phyloP scores from a whole-genome alignment of 1,140 invertebrate species.

The Galendromus occidentalis region DNA sequence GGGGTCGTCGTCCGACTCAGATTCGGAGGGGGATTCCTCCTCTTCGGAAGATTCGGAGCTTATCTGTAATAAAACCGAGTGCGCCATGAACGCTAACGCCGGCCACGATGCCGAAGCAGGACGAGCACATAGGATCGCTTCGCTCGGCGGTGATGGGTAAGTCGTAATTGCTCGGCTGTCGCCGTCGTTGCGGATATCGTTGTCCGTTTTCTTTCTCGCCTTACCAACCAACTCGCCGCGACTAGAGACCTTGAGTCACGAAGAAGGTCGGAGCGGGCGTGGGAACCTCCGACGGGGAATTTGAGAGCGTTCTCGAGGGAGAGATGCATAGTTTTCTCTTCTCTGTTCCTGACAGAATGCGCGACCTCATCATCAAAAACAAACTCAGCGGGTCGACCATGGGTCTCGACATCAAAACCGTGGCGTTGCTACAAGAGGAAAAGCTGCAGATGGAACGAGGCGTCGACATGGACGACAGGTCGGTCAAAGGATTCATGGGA shows the following conservation, averaged over 20 bases:
- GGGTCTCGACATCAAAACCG: slow-evolving; percentile 5
- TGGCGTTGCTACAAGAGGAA: neutral
- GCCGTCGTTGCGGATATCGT: too few species aligned
- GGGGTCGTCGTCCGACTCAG: slow-evolving; percentile 7
- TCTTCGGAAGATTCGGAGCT: slow-evolving; percentile 9
- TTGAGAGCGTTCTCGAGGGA: too few species aligned
- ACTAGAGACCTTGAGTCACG: too few species aligned
- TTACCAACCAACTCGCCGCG: too few species aligned
- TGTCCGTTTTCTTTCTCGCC: too few species aligned
- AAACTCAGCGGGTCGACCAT: neutral
- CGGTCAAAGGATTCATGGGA: neutral
- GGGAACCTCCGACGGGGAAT: too few species aligned
- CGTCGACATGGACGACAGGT: neutral
- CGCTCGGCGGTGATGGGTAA: slow-evolving; percentile 1
- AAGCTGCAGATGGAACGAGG: neutral
- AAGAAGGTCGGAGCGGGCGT: too few species aligned
- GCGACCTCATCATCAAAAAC: slow-evolving; percentile 4
- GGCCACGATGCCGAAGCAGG: neutral
- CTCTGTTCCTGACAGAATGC: neutral
- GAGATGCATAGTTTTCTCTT: too few species aligned
- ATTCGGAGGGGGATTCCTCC: neutral
- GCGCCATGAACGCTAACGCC: slow-evolving; percentile 10
- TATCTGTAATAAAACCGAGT: slow-evolving; percentile 10
- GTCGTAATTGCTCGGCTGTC: neutral
- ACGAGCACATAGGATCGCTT: neutral